Percentiles rank a stretch among this genome's conserved stretches.
These are phyloP conservation scores for Sibirionetta formosa DNA, from an alignment of 2,797 vertebrate genomes.

Conservation along the genomic window DNA sequence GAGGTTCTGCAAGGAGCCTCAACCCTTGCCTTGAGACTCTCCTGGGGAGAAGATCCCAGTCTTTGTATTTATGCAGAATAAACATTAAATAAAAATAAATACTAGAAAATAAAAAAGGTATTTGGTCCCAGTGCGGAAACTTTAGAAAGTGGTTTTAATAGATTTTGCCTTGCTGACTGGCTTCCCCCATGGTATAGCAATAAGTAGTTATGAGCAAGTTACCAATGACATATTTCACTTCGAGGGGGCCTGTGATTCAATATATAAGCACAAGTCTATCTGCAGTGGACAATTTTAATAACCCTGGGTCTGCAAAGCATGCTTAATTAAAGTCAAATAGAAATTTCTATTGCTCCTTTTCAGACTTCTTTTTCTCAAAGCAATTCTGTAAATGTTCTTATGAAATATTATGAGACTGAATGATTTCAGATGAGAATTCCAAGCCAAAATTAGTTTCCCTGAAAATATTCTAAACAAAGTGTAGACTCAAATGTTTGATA, in stretches of 20 bases:
- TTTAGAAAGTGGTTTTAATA: background rate
- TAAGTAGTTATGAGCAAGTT: background rate
- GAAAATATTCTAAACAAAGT: background rate
- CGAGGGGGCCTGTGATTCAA: background rate
- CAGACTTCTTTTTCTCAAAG: background rate
- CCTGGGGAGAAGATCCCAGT: background rate
- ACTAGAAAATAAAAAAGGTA: background rate
- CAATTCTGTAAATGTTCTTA: background rate
- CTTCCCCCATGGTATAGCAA: background rate
- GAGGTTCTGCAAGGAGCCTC: background rate
- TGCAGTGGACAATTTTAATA: constrained; percentile 21
- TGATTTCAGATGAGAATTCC: constrained; percentile 13
- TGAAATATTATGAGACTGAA: background rate
- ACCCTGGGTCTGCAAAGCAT: background rate
- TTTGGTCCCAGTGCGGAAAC: background rate
- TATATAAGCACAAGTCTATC: background rate
- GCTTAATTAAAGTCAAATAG: constrained; percentile 24
- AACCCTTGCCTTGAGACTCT: background rate
- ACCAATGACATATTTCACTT: background rate
- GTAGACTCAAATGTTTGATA: background rate
- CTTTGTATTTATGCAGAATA: background rate
- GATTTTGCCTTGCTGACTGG: background rate
- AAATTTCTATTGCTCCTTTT: constrained; percentile 28
- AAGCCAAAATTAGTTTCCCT: background rate
- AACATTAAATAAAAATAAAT: background rate